A percentile compares a stretch with the other conserved stretches of the same genome.
These are phyloP conservation scores for Spinus pinus DNA, from an alignment of 2,797 vertebrate genomes.

Conservation along the genomic window DNA sequence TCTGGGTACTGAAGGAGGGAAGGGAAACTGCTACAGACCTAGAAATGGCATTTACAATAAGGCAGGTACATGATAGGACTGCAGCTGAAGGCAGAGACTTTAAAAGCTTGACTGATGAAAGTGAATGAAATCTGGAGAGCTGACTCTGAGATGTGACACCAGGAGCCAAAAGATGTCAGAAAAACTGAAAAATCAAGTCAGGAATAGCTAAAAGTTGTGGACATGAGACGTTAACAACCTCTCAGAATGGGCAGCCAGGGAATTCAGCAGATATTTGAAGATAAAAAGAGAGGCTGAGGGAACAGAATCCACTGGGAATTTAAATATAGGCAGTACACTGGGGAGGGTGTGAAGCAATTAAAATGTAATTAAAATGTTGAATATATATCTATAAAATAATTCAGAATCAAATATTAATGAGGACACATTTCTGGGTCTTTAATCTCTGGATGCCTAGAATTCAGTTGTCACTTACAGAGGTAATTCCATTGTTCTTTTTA, in stretches of 20 bases:
- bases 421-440: background rate
- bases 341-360: background rate
- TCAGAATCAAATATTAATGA: background rate
- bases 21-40: background rate
- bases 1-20: background rate
- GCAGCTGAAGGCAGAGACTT: background rate
- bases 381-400: background rate
- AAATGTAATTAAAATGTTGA: constrained; percentile 7
- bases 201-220: constrained; percentile 31
- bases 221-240: constrained; percentile 1
- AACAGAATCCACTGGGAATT: background rate
- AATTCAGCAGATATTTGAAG: constrained; percentile 41
- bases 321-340: background rate
- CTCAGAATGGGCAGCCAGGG: background rate
- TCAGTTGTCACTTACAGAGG: background rate
- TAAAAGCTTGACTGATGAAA: constrained; percentile 44
- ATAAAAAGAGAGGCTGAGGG: constrained; percentile 9
- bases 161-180: constrained; percentile 1
- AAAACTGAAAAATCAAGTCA: constrained; percentile 29
- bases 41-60: constrained; percentile 15
- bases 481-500: background rate
- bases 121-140: constrained; percentile 24
- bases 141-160: constrained; percentile 4
- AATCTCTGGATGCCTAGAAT: background rate
- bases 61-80: background rate